phyloP scores from a whole-genome alignment of 2,113 vertebrate genomes.

The Pagrus major region DNA sequence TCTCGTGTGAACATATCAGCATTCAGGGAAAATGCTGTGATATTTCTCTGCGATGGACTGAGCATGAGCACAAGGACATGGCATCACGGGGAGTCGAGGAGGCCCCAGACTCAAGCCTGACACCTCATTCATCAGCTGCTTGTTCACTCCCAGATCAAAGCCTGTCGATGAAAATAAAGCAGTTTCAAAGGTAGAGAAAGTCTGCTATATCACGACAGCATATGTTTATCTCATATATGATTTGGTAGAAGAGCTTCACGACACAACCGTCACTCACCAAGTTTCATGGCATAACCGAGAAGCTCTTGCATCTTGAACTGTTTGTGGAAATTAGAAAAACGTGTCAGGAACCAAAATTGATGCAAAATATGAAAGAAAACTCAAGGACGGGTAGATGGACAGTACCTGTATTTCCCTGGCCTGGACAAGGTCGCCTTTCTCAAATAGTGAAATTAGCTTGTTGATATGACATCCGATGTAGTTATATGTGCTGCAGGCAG shows the following conservation, averaged over 20 bases:
- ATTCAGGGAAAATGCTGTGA: slow-evolving; percentile 66
- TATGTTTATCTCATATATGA: not conserved
- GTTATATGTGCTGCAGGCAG: slow-evolving; percentile 91
- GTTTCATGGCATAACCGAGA: slow-evolving; percentile 69
- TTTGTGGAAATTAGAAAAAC: slow-evolving; percentile 25
- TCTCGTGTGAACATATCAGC: not conserved
- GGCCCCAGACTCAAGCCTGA: slow-evolving; percentile 94
- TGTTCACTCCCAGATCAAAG: slow-evolving; percentile 92
- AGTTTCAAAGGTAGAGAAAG: not conserved
- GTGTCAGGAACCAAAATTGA: slow-evolving; percentile 5
- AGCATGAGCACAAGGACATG: slow-evolving; percentile 73
- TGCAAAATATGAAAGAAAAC: not conserved
- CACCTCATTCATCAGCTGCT: slow-evolving; percentile 90
- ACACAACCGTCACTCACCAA: slow-evolving; percentile 68
- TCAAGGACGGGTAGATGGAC: not conserved
- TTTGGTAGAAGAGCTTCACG: not conserved
- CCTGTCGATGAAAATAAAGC: slow-evolving; percentile 78
- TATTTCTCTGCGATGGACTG: slow-evolving; percentile 82
- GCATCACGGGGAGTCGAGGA: slow-evolving; percentile 89
- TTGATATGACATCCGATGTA: slow-evolving; percentile 87
- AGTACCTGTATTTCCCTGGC: slow-evolving; percentile 90
- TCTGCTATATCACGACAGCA: not conserved
- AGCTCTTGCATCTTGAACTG: slow-evolving; percentile 83
- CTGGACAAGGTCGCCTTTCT: slow-evolving; percentile 80
- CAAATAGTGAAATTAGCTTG: slow-evolving; percentile 87